A percentile compares a stretch with the other conserved stretches of the same genome.
phyloP scores from a whole-genome alignment of 2,797 vertebrate species.

The Spea hammondii region DNA sequence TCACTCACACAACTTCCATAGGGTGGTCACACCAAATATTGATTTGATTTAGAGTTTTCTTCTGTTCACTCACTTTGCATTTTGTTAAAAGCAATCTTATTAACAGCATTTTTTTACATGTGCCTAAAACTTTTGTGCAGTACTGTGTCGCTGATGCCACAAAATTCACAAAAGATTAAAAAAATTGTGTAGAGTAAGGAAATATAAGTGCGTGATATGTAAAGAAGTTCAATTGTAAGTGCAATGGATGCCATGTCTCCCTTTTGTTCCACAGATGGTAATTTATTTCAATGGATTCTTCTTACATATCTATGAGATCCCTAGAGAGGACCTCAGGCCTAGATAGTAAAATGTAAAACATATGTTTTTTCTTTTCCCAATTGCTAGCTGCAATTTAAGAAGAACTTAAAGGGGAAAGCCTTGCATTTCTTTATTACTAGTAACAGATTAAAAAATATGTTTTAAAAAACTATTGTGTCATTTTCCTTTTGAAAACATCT shows the following conservation, averaged over 20 bases:
- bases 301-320: conserved; percentile 9
- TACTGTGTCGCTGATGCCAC: background rate
- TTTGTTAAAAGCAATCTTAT: no score
- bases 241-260: background rate
- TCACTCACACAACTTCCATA: no score
- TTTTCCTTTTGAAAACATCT: no score
- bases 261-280: conserved; percentile 8
- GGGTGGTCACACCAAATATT: no score
- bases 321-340: background rate
- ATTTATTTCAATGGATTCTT: conserved; percentile 1
- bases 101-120: no score
- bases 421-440: no score
- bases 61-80: no score
- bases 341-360: conserved; percentile 14
- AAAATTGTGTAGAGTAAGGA: background rate
- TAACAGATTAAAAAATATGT: no score
- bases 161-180: background rate
- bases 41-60: no score
- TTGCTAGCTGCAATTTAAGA: background rate
- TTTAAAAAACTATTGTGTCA: no score
- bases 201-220: background rate
- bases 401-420: background rate
- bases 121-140: no score
- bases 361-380: background rate
- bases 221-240: background rate